phyloP scores from a whole-genome alignment of 2,113 vertebrate species.

The Anhinga anhinga region DNA sequence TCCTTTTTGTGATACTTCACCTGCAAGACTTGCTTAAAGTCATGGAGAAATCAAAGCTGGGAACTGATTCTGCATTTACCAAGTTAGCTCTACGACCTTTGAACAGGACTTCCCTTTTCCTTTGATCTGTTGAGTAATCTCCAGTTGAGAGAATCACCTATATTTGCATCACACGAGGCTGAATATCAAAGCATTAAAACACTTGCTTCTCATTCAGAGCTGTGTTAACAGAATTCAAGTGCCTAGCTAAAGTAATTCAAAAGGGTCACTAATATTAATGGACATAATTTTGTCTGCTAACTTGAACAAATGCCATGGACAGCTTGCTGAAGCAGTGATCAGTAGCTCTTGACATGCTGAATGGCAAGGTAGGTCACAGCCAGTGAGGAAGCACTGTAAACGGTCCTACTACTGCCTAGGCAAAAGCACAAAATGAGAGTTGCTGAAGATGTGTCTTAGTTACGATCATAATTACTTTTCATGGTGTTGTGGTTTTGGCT shows the following conservation, averaged over 20 bases:
- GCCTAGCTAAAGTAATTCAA: background rate
- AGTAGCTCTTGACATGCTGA: background rate
- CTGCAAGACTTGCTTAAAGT: background rate
- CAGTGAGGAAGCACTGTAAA: background rate
- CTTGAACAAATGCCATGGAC: background rate
- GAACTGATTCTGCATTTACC: background rate
- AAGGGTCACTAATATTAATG: background rate
- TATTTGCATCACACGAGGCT: background rate
- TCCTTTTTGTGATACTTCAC: background rate
- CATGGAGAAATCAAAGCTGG: conserved; percentile 12
- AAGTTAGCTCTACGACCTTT: background rate
- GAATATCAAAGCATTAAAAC: conserved; percentile 4
- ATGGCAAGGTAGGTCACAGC: background rate
- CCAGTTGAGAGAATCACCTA: background rate
- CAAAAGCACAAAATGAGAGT: background rate
- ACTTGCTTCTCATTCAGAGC: background rate
- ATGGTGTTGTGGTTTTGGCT: too few relatives aligned
- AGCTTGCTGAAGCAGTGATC: background rate
- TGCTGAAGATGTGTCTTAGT: background rate
- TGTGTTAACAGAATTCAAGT: background rate
- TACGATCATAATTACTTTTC: background rate
- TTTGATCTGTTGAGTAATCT: background rate
- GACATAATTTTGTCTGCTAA: background rate
- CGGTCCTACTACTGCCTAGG: background rate
- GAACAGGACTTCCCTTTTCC: background rate